phyloP scores from a whole-genome alignment of 2,888 invertebrate genomes.

The Buathra laborator region DNA sequence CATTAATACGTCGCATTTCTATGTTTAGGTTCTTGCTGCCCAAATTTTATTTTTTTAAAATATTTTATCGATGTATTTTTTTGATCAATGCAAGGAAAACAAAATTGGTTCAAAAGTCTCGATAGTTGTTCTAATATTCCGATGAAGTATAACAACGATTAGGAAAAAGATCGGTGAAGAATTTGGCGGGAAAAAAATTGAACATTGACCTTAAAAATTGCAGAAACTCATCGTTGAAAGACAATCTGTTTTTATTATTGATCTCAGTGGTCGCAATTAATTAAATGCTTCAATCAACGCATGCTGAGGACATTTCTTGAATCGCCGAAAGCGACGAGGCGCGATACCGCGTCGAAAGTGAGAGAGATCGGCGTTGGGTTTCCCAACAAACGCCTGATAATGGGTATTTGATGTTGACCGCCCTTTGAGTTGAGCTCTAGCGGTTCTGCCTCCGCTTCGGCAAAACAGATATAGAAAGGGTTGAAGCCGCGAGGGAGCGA shows the following conservation, averaged over 20 bases:
- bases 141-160: too few species aligned
- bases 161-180: too few species aligned
- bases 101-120: too few species aligned
- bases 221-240: neutral
- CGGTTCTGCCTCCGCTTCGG: constrained; percentile 19
- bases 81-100: too few species aligned
- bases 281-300: neutral
- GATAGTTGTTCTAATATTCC: too few species aligned
- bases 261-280: neutral
- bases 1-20: too few species aligned
- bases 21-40: too few species aligned
- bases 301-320: neutral
- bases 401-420: constrained; percentile 83
- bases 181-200: too few species aligned
- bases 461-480: constrained; percentile 19
- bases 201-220: neutral
- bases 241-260: neutral
- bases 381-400: constrained; percentile 73
- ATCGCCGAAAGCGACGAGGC: neutral
- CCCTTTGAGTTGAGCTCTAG: constrained; percentile 76
- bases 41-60: too few species aligned
- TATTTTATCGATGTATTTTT: too few species aligned
- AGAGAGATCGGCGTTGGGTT: constrained; percentile 6
- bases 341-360: constrained; percentile 34
- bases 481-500: constrained; percentile 1